Base-by-base conservation (phyloP, 37 sponge, comb jelly and placozoan species). In the Agelas oroides region DNA sequence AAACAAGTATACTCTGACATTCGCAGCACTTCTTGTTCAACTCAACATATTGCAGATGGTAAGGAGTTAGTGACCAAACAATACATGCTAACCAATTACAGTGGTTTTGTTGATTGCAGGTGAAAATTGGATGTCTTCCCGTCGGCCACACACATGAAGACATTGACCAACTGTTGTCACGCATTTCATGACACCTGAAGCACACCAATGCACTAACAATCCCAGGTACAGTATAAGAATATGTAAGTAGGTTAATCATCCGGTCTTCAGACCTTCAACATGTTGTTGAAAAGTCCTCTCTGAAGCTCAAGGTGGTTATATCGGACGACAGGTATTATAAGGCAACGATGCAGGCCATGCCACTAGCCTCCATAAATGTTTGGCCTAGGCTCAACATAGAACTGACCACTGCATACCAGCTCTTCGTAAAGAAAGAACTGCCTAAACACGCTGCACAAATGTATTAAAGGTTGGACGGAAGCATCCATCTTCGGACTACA, bases 101-200 rank as follows among this genome's bases (percentile, higher is more conserved):
- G 3, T 3, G 3, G 27, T 61, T n/a, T 27, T 2, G 27, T 25
- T 73, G 17, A 24, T 40, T 24, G 16, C 53, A 73, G 56, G 56
- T 53, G 53, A 37, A 41, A 73, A 34, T 71, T 39, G 24, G 65
- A 25, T 81, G 41, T 72, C 58, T 70, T 36, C 57, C 60, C 15
- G 72, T 59, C 16, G 82, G 81, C 30, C 81, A 80, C 55, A 80
- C 81, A 23, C 81, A 80, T 37, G 81, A 80, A 33, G 81, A 80
- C 55, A 80, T 80, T 32, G 81, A 80, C 28, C 81, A 80, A 33
- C 28, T 52, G n/a, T 80, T 80, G 3, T 25, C 62, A 23, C 11
- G 62, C 27, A 61, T 61, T 28, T 61, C 62, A 23, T 5, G 62
- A 61, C 62, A 14, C 25, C 62, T 61, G 62, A 61, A 61, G 62